Conservation (phyloP, 2,113 vertebrate genomes). For the Solea solea region DNA sequence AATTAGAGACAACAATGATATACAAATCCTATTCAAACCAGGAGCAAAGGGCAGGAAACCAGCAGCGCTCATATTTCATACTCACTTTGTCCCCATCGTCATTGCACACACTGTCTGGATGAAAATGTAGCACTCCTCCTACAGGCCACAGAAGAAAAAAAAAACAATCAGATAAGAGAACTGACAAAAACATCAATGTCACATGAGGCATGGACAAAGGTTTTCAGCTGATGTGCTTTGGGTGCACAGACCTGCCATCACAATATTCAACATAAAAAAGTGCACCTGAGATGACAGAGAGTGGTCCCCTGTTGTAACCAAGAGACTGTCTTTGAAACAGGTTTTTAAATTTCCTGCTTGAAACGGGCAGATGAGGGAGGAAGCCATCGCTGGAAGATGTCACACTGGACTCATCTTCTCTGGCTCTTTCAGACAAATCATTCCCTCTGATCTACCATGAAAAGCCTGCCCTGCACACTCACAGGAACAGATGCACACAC, state of each 20-base stretch:
- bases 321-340: slow-evolving; percentile 15
- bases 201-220: slow-evolving; percentile 50
- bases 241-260: slow-evolving; percentile 4
- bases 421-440: slow-evolving; percentile 38
- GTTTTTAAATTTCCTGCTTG: slow-evolving; percentile 35
- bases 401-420: slow-evolving; percentile 28
- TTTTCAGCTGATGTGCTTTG: slow-evolving; percentile 18
- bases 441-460: slow-evolving; percentile 43
- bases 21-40: slow-evolving; percentile 53
- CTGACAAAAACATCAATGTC: slow-evolving; percentile 57
- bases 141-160: slow-evolving; percentile 43
- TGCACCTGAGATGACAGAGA: background rate
- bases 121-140: slow-evolving; percentile 77
- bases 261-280: slow-evolving; percentile 14
- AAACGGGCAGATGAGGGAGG: slow-evolving; percentile 27
- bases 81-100: slow-evolving; percentile 81
- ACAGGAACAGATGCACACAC: slow-evolving; percentile 5
- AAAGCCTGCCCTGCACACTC: background rate
- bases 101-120: slow-evolving; percentile 75
- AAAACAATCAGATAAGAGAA: slow-evolving; percentile 52
- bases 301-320: background rate
- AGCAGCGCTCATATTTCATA: slow-evolving; percentile 45
- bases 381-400: slow-evolving; percentile 47
- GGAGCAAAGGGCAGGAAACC: slow-evolving; percentile 37
- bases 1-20: slow-evolving; percentile 24